Conservation (phyloP, 1,140 invertebrate genomes). For the Philotrypesis tridentata region DNA sequence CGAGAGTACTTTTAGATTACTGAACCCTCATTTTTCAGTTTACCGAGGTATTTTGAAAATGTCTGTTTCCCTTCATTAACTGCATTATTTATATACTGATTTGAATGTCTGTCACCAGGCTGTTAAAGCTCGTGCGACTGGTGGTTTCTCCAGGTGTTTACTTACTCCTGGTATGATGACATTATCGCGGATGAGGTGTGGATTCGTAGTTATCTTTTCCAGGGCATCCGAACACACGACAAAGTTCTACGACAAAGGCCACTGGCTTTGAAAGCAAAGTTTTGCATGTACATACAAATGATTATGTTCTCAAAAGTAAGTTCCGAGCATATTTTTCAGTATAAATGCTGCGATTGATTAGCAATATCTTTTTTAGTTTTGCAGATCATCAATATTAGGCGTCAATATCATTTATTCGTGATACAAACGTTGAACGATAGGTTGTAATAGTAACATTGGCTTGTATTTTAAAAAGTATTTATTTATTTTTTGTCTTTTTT, state of each 20-base stretch:
- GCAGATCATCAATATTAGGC: neutral
- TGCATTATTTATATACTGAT: too few relatives aligned
- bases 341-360: neutral
- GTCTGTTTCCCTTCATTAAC: too few relatives aligned
- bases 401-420: conserved; percentile 7
- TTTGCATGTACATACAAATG: conserved; percentile 2
- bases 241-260: conserved; percentile 36
- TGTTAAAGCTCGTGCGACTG: neutral
- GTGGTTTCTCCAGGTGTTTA: conserved; percentile 1
- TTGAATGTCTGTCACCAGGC: neutral
- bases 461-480: too few relatives aligned
- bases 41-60: conserved; percentile 48
- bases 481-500: too few relatives aligned
- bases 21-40: conserved; percentile 58
- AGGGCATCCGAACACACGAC: too few relatives aligned
- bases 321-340: neutral
- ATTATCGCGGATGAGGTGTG: conserved; percentile 13
- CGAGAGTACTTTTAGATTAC: conserved; percentile 52
- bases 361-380: neutral
- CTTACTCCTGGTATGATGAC: conserved; percentile 2
- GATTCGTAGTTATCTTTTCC: too few relatives aligned
- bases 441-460: neutral
- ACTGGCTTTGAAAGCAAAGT: conserved; percentile 21
- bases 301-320: conserved; percentile 26
- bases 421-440: neutral